Conservation (phyloP, 2,888 invertebrate genomes). For the Melanostoma scalare region DNA sequence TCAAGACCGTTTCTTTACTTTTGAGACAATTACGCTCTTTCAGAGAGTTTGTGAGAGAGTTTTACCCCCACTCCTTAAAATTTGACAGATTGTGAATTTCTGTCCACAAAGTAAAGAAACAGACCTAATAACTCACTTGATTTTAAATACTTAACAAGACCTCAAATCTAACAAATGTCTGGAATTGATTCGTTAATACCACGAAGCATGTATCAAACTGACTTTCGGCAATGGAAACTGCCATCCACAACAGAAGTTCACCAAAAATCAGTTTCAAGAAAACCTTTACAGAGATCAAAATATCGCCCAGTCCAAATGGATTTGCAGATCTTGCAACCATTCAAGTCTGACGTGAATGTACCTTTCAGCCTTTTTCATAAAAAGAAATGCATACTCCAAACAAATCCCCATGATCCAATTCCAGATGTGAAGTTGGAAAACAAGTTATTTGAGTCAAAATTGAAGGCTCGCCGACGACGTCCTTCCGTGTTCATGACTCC, state of each 20-base stretch:
- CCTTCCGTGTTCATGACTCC: constrained; percentile 70
- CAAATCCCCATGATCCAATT: constrained; percentile 62
- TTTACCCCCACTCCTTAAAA: too few species aligned
- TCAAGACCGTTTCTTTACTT: too few species aligned
- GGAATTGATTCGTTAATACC: constrained; percentile 3
- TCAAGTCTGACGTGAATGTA: constrained; percentile 58
- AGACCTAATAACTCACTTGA: too few species aligned
- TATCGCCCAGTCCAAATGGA: constrained; percentile 63
- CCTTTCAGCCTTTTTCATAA: constrained; percentile 70
- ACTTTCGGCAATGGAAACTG: constrained; percentile 8
- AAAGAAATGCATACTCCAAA: constrained; percentile 56
- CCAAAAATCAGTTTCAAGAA: not conserved
- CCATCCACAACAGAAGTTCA: too few species aligned
- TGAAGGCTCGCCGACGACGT: constrained; percentile 61
- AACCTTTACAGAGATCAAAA: constrained; percentile 1
- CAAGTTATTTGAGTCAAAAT: constrained; percentile 61
- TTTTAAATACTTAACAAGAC: not conserved
- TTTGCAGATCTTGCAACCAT: constrained; percentile 66
- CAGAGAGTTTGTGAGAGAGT: too few species aligned
- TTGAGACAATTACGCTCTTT: too few species aligned
- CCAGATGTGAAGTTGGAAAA: constrained; percentile 56
- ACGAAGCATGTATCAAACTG: constrained; percentile 27
- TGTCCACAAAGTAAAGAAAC: too few species aligned
- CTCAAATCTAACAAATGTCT: not conserved
- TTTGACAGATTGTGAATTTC: too few species aligned